These are phyloP conservation scores for Mus caroli DNA, from an alignment of 2,797 vertebrate species.

Conservation along the genomic window DNA sequence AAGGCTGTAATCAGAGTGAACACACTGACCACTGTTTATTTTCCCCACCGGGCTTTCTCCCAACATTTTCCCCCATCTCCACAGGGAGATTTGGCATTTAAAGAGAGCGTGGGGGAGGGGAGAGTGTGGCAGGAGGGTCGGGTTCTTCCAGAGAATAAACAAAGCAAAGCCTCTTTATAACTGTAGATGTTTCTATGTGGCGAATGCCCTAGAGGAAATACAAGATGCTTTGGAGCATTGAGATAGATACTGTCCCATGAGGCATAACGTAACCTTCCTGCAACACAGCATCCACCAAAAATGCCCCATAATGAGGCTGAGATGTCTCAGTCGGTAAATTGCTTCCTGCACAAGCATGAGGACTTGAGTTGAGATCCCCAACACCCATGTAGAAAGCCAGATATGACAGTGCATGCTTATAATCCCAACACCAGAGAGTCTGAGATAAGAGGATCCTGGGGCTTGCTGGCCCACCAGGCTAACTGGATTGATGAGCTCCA, in stretches of 20 bases:
- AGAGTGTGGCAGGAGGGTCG: not conserved
- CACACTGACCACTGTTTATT: constrained; percentile 32
- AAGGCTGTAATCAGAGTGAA: constrained; percentile 68
- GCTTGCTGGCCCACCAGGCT: not conserved
- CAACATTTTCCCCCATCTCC: not conserved
- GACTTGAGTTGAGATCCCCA: not conserved
- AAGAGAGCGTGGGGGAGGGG: not conserved
- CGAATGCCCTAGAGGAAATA: not conserved
- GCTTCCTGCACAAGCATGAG: not conserved
- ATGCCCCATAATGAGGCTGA: not conserved
- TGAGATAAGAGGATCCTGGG: not conserved
- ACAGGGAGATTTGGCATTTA: constrained; percentile 3
- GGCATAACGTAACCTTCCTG: not conserved
- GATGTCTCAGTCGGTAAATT: not conserved
- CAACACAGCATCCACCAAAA: not conserved
- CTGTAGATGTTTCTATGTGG: not conserved
- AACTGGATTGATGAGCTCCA: not conserved
- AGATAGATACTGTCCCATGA: not conserved
- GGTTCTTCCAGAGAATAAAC: not conserved
- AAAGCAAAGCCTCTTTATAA: not conserved
- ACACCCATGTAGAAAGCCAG: not conserved
- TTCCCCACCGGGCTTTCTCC: not conserved
- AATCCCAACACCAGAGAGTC: not conserved
- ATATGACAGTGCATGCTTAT: not conserved
- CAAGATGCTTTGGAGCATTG: not conserved